Conservation (phyloP, 1,140 invertebrate species). For the Triops cancriformis region DNA sequence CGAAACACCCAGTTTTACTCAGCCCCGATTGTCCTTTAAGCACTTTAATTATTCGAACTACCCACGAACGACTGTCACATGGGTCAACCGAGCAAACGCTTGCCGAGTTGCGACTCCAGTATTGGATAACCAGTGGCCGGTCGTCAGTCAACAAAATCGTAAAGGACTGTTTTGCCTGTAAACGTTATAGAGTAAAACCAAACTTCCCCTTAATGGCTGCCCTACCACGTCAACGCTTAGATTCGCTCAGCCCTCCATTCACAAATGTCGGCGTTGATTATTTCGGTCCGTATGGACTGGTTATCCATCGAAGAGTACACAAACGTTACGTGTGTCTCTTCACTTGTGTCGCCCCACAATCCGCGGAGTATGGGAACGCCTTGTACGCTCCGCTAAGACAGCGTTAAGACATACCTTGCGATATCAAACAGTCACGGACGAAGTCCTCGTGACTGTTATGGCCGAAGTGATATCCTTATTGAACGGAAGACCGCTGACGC, state of each 20-base stretch:
- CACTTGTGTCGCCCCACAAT: constrained; percentile 32
- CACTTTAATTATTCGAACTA: neutral
- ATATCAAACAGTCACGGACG: constrained; percentile 15
- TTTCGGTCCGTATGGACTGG: neutral
- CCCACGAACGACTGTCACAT: neutral
- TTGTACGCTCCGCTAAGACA: constrained; percentile 36
- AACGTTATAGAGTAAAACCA: neutral
- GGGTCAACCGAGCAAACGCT: neutral
- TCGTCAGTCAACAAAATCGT: constrained; percentile 10
- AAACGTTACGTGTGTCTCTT: constrained; percentile 23
- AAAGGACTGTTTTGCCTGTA: constrained; percentile 20
- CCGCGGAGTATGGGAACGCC: constrained; percentile 38
- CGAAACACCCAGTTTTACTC: constrained; percentile 40
- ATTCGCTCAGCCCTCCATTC: constrained; percentile 25
- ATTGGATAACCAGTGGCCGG: too few relatives aligned
- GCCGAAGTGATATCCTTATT: constrained; percentile 24
- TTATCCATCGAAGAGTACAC: neutral
- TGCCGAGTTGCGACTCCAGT: neutral
- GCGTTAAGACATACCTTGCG: constrained; percentile 32
- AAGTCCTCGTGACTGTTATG: constrained; percentile 23
- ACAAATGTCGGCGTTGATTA: constrained; percentile 21
- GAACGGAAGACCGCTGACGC: constrained; percentile 25
- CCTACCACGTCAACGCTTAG: constrained; percentile 17
- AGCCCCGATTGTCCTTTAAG: constrained; percentile 33
- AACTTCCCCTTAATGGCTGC: constrained; percentile 16